Evolutionary conservation across 2,888 invertebrate genomes (phyloP), one percentile per base, ranked within the genome.

Genomic region (Synergus umbraculus): DNA sequence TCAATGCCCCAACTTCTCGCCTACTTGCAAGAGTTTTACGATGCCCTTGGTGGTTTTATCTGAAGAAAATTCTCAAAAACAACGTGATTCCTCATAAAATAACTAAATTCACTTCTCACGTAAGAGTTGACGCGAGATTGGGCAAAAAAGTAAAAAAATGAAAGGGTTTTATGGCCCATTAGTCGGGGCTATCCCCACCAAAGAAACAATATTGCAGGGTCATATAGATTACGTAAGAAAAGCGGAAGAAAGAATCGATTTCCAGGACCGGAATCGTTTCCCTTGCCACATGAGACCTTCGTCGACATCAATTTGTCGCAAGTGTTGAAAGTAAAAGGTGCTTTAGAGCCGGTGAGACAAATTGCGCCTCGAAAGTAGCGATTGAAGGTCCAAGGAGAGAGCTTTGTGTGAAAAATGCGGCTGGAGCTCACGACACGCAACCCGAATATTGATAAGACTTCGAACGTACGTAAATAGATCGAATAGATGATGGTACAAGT

Each of bases 11-110:
- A 96, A 89, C 94, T 96, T 5, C 92, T 96, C 81, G 95, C 95
- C 54, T 96, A 95, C 83, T 93, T 96, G 64, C 95, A 96, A 88
- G 95, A 96, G 91, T 96, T 96, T 91, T 94, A 95, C 92, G 95
- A 95, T 90, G 95, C 95, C 79, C 94, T 96, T 73, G 95, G 95
- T 84, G 94, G 95, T 88, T 96, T 95, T 87, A 95, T 96, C 82
- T 95, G 93, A 89, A 83, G 18, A 49, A 73, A 44, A n/a, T 66
- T 76, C 73, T 1, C 60, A 49, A 58, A 54, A 65, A 18, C n/a
- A 29, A 66, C 12, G 44, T 43, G 18, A 43, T 67, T 37, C 10
- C 37, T 37, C 3, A 5, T 37, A 37, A 37, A 37, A 37, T 37
- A 37, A 37, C 37, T 37, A 37, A 37, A 37, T 37, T 37, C 5